Evolutionary conservation across 2,888 invertebrate species (phyloP), one percentile per base, ranked within the genome.

Genomic region (Cheiracanthium punctorium): DNA sequence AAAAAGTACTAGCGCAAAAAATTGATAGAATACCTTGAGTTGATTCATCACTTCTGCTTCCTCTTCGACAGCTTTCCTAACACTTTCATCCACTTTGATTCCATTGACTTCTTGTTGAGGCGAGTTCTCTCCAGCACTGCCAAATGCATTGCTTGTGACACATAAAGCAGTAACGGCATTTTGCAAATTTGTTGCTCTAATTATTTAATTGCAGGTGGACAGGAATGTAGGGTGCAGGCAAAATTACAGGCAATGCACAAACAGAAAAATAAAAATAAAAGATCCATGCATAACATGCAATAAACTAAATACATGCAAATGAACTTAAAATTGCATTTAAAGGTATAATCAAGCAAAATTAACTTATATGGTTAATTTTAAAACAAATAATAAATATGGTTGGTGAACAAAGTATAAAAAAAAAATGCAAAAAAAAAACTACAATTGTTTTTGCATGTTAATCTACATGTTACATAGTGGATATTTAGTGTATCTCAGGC

Each of bases 41-140:
- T 97, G 96, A 92, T 96, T 97, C 94, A 99, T 95, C 82, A 96
- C 96, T 41, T 97, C 97, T 92, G 98, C 98, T 92, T 99, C 99
- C 91, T 99, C 98, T 33, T 98, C 98, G 85, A 99, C 93, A 20
- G 89, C 89, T 69, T 80, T 82, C 33, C 87, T 82, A 0, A 64
- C 81, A 33, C n/a, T 75, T 48, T 87, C 87, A 7, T 88, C 84
- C 8, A 87, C 67, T 73, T 82, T 77, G 12, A 74, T 74, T 4
- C 88, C 88, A 69, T 87, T 87, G n/a, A 80, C 28, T 48, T 88
- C 88, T 20, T 80, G 79, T 24, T 82, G 76, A 0, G 71, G 76
- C 0, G 86, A 76, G 58, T 71, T 80, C n/a, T 82, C 82, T 24
- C 82, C 86, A 32, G 88, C 88, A 79, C 82, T 89, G 43, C 96